phyloP scores from a whole-genome alignment of 2,888 invertebrate genomes.

The Steinernema scapterisci region DNA sequence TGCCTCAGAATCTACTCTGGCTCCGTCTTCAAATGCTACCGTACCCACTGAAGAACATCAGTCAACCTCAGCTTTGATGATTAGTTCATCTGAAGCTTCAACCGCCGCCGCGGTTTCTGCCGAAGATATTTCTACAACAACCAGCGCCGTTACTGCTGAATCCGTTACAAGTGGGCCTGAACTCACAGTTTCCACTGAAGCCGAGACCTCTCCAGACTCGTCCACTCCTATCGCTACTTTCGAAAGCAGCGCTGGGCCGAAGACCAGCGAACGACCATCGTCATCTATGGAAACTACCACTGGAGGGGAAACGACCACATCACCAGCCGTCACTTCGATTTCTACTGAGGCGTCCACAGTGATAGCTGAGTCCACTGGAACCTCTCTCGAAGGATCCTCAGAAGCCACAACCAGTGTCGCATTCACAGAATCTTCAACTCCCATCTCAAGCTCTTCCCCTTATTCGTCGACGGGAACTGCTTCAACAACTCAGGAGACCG shows the following conservation, averaged over 20 bases:
- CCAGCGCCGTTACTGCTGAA: neutral
- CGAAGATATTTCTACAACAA: neutral
- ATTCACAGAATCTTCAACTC: slow-evolving; percentile 2
- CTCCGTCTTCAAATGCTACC: too few relatives aligned
- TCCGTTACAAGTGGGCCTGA: neutral
- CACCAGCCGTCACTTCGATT: too few relatives aligned
- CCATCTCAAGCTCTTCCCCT: neutral
- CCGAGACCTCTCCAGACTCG: neutral
- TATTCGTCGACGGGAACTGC: neutral
- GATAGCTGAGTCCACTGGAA: slow-evolving; percentile 13
- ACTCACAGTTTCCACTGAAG: neutral
- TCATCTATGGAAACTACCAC: too few relatives aligned
- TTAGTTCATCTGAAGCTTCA: neutral
- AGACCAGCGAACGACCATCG: too few relatives aligned
- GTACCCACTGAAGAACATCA: too few relatives aligned
- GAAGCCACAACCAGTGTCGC: neutral
- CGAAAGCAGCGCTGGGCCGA: too few relatives aligned
- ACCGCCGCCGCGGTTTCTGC: neutral
- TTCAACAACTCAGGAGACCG: neutral
- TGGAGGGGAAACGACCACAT: too few relatives aligned
- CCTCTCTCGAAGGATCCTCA: neutral
- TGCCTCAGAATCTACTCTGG: too few relatives aligned
- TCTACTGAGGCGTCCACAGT: slow-evolving; percentile 27
- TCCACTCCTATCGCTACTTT: too few relatives aligned
- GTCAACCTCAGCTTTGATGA: too few relatives aligned